Evolutionary conservation across 1,140 invertebrate species (phyloP), one percentile per base, ranked within the genome.

Genomic region (Anthonomus grandis): DNA sequence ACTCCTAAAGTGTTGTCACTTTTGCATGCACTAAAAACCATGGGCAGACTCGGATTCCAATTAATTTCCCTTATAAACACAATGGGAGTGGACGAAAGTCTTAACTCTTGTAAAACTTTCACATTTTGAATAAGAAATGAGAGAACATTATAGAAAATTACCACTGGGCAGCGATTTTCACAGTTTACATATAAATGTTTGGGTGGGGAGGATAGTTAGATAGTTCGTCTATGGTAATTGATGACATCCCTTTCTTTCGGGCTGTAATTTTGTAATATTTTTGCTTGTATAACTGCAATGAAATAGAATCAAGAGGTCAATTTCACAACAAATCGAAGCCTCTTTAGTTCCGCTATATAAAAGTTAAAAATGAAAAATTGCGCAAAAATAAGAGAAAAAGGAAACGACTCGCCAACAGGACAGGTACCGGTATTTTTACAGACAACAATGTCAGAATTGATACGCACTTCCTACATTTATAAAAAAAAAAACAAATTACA

Each of bases 21-120:
- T 24, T 80, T 74, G 19, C 80, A 80, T 5, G 76, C 76, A 5
- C 79, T 78, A 41, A 82, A 69, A 47, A 76, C 72, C 51, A 72
- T 71, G 5, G 76, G 59, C 38, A 82, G 59, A 12, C 78, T 75
- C 6, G 82, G 82, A 73, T 83, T 83, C 82, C 82, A 84, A 31
- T 74, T 68, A 10, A 79, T 45, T 62, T 78, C 72, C 23, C 67
- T 57, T 15, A 77, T 65, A 53, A 62, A 52, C 13, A 75, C 65
- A 51, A 68, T 64, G 38, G 75, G 70, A 53, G 74, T 75, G 0
- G 70, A 44, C 5, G 78, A 75, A 57, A 81, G 54, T 5, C 75
- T 63, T 12, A 81, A 70, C 52, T 76, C 77, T 56, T 73, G 74
- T 1, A 75, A 17, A 0, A 72, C 25, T 2, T 55, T 58, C 2